Conservation (phyloP, 2,113 vertebrate species). For the Aix galericulata region DNA sequence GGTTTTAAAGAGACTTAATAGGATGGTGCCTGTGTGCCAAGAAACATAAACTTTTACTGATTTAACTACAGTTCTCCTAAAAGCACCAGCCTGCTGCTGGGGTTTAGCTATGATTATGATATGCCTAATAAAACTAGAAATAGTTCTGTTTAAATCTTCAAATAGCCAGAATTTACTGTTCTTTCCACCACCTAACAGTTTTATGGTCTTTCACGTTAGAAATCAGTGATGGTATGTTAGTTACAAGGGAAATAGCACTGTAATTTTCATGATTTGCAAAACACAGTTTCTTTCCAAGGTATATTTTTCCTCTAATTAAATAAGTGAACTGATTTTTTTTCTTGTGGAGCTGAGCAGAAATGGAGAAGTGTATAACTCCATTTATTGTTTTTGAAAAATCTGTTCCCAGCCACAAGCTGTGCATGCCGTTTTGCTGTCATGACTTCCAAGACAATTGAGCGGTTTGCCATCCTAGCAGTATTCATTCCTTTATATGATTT, state of each 20-base stretch:
- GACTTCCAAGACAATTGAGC: not conserved
- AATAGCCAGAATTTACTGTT: conserved; percentile 47
- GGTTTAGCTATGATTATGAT: conserved; percentile 55
- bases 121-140: conserved; percentile 55
- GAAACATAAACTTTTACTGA: conserved; percentile 71
- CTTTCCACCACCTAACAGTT: conserved; percentile 52
- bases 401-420: not conserved
- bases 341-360: not conserved
- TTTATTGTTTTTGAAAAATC: not conserved
- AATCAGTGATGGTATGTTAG: conserved; percentile 7
- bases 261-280: conserved; percentile 39
- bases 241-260: conserved; percentile 33
- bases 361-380: not conserved
- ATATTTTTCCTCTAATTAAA: conserved; percentile 31
- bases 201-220: conserved; percentile 36
- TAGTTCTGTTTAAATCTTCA: conserved; percentile 50
- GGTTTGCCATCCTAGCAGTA: not conserved
- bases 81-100: conserved; percentile 60
- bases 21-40: conserved; percentile 70
- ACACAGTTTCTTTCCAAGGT: not conserved
- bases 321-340: not conserved
- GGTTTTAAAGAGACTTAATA: conserved; percentile 70
- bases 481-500: not conserved
- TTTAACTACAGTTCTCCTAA: conserved; percentile 70
- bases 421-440: not conserved